Evolutionary conservation across 1,140 invertebrate genomes (phyloP).

Genomic region (Rhopalosiphum maidis): DNA sequence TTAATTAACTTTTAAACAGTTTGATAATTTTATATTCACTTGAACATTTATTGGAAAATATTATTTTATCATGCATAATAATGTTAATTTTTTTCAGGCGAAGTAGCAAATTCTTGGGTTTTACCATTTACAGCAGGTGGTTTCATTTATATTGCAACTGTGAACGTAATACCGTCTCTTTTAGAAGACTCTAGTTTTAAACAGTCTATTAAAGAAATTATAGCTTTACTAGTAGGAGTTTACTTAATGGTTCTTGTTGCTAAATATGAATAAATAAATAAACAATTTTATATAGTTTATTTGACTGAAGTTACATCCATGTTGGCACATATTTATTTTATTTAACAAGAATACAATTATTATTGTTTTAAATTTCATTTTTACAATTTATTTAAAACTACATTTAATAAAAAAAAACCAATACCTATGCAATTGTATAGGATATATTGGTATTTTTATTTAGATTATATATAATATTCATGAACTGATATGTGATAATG

Average conservation of each 20-base stretch:
- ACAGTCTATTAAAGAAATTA: conserved; percentile 86
- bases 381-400: neutral
- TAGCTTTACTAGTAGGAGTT: conserved; percentile 82
- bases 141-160: conserved; percentile 97
- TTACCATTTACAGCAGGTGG: conserved; percentile 96
- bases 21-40: neutral
- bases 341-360: conserved; percentile 1
- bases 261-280: conserved; percentile 77
- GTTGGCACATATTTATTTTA: neutral
- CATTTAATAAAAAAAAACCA: neutral
- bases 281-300: neutral
- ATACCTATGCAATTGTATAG: neutral
- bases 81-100: conserved; percentile 66
- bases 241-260: conserved; percentile 93
- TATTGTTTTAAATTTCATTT: conserved; percentile 1
- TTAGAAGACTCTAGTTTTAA: conserved; percentile 82
- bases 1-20: neutral
- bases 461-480: neutral
- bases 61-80: neutral
- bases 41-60: neutral
- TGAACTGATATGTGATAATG: neutral
- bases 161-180: conserved; percentile 94
- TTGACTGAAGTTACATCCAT: neutral
- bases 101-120: conserved; percentile 82
- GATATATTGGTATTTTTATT: neutral